Percentiles rank a stretch among this genome's conserved stretches.
These are phyloP conservation scores for Limanda limanda DNA, from an alignment of 2,113 vertebrate genomes.

Conservation along the genomic window DNA sequence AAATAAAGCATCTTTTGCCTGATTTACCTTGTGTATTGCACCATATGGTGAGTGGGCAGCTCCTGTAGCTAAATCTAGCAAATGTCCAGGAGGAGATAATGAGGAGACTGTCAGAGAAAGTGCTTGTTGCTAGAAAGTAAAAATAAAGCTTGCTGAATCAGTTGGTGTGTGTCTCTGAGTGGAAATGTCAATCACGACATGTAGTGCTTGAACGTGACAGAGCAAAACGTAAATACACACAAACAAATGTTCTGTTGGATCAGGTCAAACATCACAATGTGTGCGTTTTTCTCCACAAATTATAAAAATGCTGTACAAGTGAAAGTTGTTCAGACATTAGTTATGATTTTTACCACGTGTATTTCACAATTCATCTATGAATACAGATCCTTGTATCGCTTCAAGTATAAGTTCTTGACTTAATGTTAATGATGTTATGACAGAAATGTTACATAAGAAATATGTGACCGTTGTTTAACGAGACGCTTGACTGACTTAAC, in stretches of 20 bases:
- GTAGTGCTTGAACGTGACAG: not conserved
- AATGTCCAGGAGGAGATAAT: constrained; percentile 1
- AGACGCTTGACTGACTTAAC: too few species aligned
- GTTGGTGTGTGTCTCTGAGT: not conserved
- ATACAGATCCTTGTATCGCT: too few species aligned
- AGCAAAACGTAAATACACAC: not conserved
- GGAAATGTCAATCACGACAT: constrained; percentile 23
- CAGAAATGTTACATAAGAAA: too few species aligned
- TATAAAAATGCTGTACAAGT: not conserved
- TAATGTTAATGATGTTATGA: too few species aligned
- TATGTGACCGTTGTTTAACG: too few species aligned
- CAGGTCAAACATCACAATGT: not conserved
- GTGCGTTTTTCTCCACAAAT: not conserved
- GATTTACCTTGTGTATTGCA: not conserved
- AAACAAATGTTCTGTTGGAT: not conserved
- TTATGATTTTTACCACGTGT: too few species aligned
- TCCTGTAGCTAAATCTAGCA: not conserved
- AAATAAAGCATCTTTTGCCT: not conserved
- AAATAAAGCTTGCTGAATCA: constrained; percentile 34
- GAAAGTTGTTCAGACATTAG: too few species aligned
- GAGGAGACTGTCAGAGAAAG: constrained; percentile 15
- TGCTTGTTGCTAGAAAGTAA: constrained; percentile 17
- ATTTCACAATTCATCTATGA: too few species aligned
- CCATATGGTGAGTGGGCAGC: constrained; percentile 34
- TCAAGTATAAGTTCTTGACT: too few species aligned